Base-by-base conservation (phyloP, 35 echinoderm and acorn worm species). In the Strongylocentrotus purpuratus region DNA sequence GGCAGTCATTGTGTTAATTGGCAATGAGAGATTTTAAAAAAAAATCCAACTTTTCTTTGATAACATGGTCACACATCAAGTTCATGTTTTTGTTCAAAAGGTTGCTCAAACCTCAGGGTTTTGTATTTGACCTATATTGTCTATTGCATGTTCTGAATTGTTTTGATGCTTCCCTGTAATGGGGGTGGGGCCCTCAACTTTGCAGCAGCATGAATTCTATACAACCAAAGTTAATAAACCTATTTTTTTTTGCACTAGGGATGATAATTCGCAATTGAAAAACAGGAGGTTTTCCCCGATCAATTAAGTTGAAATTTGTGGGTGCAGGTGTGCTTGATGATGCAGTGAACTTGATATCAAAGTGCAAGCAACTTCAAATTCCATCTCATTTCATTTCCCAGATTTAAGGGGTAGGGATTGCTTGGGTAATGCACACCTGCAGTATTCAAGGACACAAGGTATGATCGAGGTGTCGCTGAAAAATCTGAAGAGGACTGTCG, bases 271-370 rank as follows among this genome's bases (percentile, higher is more conserved):
- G 61, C 28, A n/a, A 78, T 78, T 78, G 65, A n/a, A 78, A 78
- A 70, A 78, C 10, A 1, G 25, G 65, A 28, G 65, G 25, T 78
- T 78, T 78, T 5, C 65, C 25, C 65, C 2, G 25, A 78, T 78
- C 65, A 78, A 78, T 78, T 78, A 78, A 78, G 65, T 7, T 78
- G 65, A 78, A 28, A 78, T 78, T 78, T 78, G 65, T 78, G 28
- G 65, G 20, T n/a, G 65, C 65, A 78, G 65, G 65, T 78, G 65
- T 78, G 65, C 65, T 78, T 78, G 65, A 78, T 78, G 65, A 78
- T 78, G 65, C 65, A n/a, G 65, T 78, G 65, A 78, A 78, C 65
- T 78, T 78, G 65, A 78, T 78, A 78, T n/a, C 65, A 78, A 78
- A 78, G 65, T 78, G 28, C 65, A 78, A 78, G 65, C 65, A 28